Conservation (phyloP, 2,113 vertebrate species). For the Ammodytes marinus region DNA sequence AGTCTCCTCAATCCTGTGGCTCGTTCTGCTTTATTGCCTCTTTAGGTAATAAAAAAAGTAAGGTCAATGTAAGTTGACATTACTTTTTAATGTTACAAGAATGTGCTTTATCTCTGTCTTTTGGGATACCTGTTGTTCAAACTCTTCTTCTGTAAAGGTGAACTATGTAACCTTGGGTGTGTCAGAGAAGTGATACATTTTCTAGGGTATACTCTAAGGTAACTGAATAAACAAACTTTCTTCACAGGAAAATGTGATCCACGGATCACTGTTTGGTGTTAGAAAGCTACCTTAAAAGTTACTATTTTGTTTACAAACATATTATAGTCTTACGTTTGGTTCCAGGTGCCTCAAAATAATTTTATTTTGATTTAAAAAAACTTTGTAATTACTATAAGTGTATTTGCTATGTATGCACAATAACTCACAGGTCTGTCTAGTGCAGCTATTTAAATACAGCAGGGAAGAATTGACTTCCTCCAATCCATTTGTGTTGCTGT, state of each 20-base stretch:
- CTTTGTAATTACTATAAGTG: neutral
- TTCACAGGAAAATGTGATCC: no score
- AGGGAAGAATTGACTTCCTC: neutral
- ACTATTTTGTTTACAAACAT: no score
- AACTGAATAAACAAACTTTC: no score
- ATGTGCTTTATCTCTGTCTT: slow-evolving; percentile 20
- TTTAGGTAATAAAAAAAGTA: slow-evolving; percentile 16
- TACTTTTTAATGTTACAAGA: slow-evolving; percentile 5
- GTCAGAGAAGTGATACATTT: no score
- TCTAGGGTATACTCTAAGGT: no score
- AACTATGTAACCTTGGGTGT: no score
- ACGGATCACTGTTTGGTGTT: no score
- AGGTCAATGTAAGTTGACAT: slow-evolving; percentile 1
- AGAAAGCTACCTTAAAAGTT: no score
- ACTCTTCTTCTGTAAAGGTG: neutral
- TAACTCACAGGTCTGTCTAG: neutral
- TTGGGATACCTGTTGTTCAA: neutral
- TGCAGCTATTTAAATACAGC: neutral
- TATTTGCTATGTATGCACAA: neutral
- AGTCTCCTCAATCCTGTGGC: slow-evolving; percentile 22
- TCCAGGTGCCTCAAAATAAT: no score
- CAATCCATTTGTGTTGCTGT: neutral
- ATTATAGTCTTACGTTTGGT: no score
- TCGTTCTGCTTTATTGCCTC: slow-evolving; percentile 24
- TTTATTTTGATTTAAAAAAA: no score